phyloP scores from a whole-genome alignment of 2,113 vertebrate genomes.

The Geothlypis trichas region DNA sequence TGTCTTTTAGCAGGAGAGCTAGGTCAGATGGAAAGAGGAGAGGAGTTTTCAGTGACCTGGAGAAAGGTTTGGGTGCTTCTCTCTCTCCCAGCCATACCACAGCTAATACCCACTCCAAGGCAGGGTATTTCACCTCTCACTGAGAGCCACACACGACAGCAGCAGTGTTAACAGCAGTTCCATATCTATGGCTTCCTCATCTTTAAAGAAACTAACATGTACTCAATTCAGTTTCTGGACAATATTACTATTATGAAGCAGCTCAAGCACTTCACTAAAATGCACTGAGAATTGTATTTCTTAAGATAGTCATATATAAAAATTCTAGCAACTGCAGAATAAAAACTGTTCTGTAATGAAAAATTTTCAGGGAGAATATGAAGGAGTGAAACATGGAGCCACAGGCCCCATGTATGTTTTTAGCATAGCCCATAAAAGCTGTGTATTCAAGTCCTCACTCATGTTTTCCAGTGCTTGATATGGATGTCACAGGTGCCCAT shows the following conservation, averaged over 20 bases:
- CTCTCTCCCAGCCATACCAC: background rate
- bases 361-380: background rate
- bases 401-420: background rate
- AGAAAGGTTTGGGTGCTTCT: background rate
- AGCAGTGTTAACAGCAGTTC: background rate
- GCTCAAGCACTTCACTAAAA: background rate
- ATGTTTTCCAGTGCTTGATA: background rate
- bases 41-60: background rate
- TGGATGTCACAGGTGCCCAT: background rate
- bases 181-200: background rate
- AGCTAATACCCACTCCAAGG: background rate
- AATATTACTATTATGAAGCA: background rate
- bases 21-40: background rate
- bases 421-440: background rate
- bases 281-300: background rate
- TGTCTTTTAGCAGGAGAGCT: background rate
- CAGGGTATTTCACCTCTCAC: background rate
- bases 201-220: background rate
- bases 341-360: background rate
- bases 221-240: background rate
- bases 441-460: background rate
- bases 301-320: background rate
- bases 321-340: background rate
- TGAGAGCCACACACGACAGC: accelerated
- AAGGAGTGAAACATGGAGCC: background rate